Percentiles rank a stretch among this genome's conserved stretches.
Conservation (phyloP, 2,888 invertebrate species). For the Eurytoma californica region DNA sequence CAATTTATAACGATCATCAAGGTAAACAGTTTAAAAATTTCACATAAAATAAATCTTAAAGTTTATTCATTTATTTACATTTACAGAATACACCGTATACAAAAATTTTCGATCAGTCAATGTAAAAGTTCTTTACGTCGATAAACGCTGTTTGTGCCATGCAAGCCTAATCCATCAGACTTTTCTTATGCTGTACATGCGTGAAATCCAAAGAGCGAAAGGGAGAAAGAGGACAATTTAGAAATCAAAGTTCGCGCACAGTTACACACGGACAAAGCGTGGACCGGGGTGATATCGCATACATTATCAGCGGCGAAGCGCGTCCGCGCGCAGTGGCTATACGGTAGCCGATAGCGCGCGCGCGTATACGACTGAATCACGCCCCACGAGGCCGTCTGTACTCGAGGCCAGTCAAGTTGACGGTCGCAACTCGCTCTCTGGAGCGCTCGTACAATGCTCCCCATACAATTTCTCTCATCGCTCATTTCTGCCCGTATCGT, state of each 20-base stretch:
- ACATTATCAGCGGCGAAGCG: constrained; percentile 2
- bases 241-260: constrained; percentile 3
- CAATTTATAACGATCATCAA: too few relatives aligned
- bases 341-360: constrained; percentile 8
- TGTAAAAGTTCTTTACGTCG: too few relatives aligned
- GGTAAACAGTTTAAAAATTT: too few relatives aligned
- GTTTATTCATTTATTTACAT: too few relatives aligned
- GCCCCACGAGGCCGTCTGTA: constrained; percentile 28
- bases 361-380: not conserved
- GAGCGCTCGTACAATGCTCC: not conserved
- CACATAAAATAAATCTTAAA: too few relatives aligned
- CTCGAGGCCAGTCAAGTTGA: constrained; percentile 59
- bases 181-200: too few relatives aligned
- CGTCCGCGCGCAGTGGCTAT: constrained; percentile 13
- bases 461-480: constrained; percentile 2
- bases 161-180: too few relatives aligned
- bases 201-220: too few relatives aligned
- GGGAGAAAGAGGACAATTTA: too few relatives aligned
- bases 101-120: too few relatives aligned
- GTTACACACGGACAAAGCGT: not conserved
- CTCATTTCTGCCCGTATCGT: not conserved
- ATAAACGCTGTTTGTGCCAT: too few relatives aligned
- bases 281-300: not conserved
- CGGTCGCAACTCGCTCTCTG: constrained; percentile 50
- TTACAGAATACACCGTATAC: too few relatives aligned